Conservation (phyloP, 2,888 invertebrate species). For the Seira sanloemensis region DNA sequence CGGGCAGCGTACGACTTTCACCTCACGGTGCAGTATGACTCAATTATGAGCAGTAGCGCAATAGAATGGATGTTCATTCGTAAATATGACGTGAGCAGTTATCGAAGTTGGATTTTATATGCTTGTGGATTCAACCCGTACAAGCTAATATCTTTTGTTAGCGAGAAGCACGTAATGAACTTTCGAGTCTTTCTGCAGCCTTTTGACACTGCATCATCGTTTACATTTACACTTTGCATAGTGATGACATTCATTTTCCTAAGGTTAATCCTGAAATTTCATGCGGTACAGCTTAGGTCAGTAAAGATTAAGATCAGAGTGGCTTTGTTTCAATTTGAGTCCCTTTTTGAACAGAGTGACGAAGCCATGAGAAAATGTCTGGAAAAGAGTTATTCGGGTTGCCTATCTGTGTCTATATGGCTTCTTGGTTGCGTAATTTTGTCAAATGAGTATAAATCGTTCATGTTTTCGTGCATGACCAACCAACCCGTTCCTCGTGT, state of each 20-base stretch:
- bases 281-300: neutral
- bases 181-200: slow-evolving; percentile 12
- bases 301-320: neutral
- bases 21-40: too few species aligned
- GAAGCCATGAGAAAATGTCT: neutral
- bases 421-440: slow-evolving; percentile 19
- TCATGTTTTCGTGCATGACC: slow-evolving; percentile 50
- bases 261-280: neutral
- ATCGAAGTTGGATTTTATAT: slow-evolving; percentile 9
- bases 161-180: slow-evolving; percentile 17
- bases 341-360: slow-evolving; percentile 19
- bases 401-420: slow-evolving; percentile 6
- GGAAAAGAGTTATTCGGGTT: neutral
- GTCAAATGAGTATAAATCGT: slow-evolving; percentile 47
- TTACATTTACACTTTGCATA: neutral
- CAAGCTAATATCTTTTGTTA: slow-evolving; percentile 13
- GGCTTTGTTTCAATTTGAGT: slow-evolving; percentile 7
- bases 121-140: slow-evolving; percentile 22
- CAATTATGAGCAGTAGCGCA: too few species aligned
- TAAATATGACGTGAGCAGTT: too few species aligned
- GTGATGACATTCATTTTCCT: neutral
- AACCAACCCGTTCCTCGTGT: slow-evolving; percentile 12
- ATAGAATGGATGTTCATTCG: too few species aligned
- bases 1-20: too few species aligned
- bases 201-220: neutral